phyloP scores from a whole-genome alignment of 2,113 vertebrate genomes.

The human (Homo sapiens) region DNA sequence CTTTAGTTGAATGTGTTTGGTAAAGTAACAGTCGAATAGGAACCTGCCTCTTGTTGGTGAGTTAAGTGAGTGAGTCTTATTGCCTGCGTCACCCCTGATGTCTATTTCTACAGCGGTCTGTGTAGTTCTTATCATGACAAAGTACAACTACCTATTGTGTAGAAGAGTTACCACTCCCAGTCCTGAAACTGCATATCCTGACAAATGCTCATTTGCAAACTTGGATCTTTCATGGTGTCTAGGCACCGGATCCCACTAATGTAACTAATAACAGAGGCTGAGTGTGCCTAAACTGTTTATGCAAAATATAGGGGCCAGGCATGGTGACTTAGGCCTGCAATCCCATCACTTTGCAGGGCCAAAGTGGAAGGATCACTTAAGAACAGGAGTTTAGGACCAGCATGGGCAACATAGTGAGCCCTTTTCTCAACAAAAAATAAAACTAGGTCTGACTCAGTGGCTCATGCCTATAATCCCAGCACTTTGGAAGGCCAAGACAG shows the following conservation, averaged over 20 bases:
- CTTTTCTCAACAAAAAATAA: too few relatives aligned
- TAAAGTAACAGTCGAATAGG: not conserved
- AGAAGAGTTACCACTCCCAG: not conserved
- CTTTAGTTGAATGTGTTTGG: not conserved
- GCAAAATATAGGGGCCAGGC: not conserved
- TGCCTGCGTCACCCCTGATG: not conserved
- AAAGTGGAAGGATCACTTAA: too few relatives aligned
- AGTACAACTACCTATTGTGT: not conserved
- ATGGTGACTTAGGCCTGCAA: too few relatives aligned
- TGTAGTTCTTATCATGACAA: not conserved
- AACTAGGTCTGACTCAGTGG: too few relatives aligned
- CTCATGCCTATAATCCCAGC: too few relatives aligned
- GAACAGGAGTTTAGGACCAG: too few relatives aligned
- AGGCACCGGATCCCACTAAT: not conserved
- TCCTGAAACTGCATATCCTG: not conserved
- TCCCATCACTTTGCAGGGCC: too few relatives aligned
- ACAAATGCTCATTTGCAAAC: not conserved
- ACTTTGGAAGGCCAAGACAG: too few relatives aligned
- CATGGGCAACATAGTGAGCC: too few relatives aligned
- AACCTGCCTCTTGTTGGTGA: not conserved
- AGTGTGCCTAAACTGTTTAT: not conserved
- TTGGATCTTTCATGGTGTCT: not conserved
- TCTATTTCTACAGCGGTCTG: not conserved
- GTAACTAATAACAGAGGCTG: not conserved
- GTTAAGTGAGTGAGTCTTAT: not conserved